Evolutionary conservation across 2,797 vertebrate species (phyloP).

Genomic region (Delichon dasypus): DNA sequence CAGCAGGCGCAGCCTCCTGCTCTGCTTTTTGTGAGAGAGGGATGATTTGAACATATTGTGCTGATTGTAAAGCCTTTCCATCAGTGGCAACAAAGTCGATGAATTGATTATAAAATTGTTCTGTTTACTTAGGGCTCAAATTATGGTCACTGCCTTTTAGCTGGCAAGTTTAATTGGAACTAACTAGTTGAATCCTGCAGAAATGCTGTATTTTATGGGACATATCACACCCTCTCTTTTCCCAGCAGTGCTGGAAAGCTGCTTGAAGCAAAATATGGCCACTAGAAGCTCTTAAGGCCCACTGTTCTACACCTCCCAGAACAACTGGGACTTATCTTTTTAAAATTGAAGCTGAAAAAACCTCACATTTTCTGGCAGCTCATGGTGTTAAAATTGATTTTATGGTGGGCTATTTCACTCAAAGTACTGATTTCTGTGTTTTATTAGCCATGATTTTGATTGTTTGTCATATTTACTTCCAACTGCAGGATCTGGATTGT

Average conservation of each 20-base stretch:
- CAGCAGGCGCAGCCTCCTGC: slow-evolving; percentile 38
- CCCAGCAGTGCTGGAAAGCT: slow-evolving; percentile 2
- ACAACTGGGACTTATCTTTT: background rate
- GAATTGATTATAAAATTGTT: slow-evolving; percentile 14
- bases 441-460: slow-evolving; percentile 18
- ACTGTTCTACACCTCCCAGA: background rate
- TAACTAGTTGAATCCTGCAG: background rate
- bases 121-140: background rate
- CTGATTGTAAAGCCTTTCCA: background rate
- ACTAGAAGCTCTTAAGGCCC: slow-evolving; percentile 7
- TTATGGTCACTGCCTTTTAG: background rate
- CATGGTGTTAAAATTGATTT: slow-evolving; percentile 63
- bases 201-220: background rate
- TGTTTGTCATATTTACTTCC: background rate
- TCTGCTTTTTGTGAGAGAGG: background rate
- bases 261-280: background rate
- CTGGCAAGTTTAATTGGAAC: background rate
- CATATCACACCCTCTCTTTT: background rate
- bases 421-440: slow-evolving; percentile 36
- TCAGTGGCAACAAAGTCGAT: background rate
- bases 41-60: slow-evolving; percentile 5
- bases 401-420: slow-evolving; percentile 44
- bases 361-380: background rate
- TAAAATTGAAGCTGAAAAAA: slow-evolving; percentile 24
- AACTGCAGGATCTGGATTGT: background rate